phyloP scores from a whole-genome alignment of 92 coral and sea anemone genomes.

The Paragorgia papillata region DNA sequence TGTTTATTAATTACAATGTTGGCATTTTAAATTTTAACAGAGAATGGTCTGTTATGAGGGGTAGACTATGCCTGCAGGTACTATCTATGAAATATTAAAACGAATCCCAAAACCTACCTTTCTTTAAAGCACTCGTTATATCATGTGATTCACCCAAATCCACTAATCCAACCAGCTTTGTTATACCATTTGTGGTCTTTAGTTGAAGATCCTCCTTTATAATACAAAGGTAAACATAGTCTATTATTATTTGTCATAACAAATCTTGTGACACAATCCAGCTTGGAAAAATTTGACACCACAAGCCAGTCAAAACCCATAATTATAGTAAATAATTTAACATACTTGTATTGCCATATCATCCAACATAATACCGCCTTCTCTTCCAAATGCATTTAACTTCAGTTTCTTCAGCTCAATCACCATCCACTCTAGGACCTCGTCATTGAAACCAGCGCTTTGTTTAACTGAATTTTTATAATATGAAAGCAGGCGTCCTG shows the following conservation, averaged over 20 bases:
- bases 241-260: not conserved
- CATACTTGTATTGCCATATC: constrained; percentile 31
- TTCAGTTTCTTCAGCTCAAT: constrained; percentile 17
- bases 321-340: not conserved
- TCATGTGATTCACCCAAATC: constrained; percentile 18
- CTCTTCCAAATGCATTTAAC: constrained; percentile 17
- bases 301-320: too few species aligned
- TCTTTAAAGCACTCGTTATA: constrained; percentile 9
- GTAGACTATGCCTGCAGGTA: too few species aligned
- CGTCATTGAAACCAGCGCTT: constrained; percentile 13
- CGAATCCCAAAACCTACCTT: not conserved
- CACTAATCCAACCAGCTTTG: constrained; percentile 23
- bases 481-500: constrained; percentile 36
- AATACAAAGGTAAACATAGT: not conserved
- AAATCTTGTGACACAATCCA: too few species aligned
- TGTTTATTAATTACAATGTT: too few species aligned
- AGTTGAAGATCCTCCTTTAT: constrained; percentile 28
- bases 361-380: constrained; percentile 23
- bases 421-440: constrained; percentile 14
- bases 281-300: too few species aligned
- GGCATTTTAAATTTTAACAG: too few species aligned
- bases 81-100: too few species aligned
- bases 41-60: too few species aligned
- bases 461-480: constrained; percentile 25
- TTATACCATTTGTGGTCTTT: constrained; percentile 13